Evolutionary conservation across 2,797 vertebrate genomes (phyloP).

Genomic region (Stomatorhinus walkeri): DNA sequence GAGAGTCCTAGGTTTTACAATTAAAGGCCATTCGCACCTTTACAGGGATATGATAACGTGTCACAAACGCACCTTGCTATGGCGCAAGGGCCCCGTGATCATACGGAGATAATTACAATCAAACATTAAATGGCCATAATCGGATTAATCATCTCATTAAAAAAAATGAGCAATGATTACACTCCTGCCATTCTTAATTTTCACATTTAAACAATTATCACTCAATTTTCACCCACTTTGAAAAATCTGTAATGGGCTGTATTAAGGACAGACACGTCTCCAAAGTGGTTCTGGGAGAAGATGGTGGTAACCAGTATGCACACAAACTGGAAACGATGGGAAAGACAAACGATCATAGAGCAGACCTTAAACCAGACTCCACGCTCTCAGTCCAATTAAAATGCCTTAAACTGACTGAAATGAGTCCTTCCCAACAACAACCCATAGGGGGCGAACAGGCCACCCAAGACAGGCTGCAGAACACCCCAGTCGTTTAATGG

Average conservation of each 20-base stretch:
- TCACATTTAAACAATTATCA: constrained; percentile 6
- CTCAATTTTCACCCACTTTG: not conserved
- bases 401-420: not conserved
- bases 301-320: not conserved
- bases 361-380: not conserved
- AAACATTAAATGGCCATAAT: not conserved
- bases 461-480: not conserved
- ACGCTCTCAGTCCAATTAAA: not conserved
- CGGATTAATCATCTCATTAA: not conserved
- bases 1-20: not conserved
- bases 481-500: not conserved
- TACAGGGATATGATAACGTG: not conserved
- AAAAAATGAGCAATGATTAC: not conserved
- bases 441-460: not conserved
- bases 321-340: not conserved
- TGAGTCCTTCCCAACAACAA: not conserved
- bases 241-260: not conserved
- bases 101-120: not conserved
- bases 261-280: not conserved
- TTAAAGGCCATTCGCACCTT: not conserved
- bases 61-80: not conserved
- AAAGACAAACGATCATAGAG: not conserved
- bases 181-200: not conserved
- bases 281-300: not conserved
- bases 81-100: not conserved